Conservation (phyloP, 2,113 vertebrate species). For the Phylloscopus whistleri region DNA sequence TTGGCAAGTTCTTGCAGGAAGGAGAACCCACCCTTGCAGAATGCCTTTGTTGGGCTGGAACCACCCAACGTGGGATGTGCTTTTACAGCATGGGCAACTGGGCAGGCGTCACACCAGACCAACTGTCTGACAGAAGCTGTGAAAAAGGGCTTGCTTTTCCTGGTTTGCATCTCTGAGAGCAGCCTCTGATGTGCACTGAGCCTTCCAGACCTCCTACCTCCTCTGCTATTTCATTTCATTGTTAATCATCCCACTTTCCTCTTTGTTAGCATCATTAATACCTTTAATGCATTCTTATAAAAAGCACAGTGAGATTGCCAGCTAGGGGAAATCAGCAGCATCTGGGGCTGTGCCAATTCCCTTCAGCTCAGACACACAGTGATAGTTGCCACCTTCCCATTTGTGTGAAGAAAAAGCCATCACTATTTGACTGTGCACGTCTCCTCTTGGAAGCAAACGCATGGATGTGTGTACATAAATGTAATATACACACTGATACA, state of each 20-base stretch:
- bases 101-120: not conserved
- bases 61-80: not conserved
- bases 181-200: not conserved
- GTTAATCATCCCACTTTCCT: not conserved
- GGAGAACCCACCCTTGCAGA: not conserved
- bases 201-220: conserved; percentile 4
- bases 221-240: not conserved
- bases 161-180: not conserved
- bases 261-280: conserved; percentile 15
- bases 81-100: not conserved
- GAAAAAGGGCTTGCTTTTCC: not conserved
- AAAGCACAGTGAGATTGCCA: not conserved
- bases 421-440: not conserved
- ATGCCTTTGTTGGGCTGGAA: not conserved
- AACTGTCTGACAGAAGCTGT: not conserved
- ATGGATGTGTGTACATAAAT: fast-evolving
- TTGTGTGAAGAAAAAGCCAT: not conserved
- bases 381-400: not conserved
- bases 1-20: not conserved
- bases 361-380: not conserved
- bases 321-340: not conserved
- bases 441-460: not conserved
- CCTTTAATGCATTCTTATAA: not conserved
- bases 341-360: not conserved
- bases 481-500: not conserved